Evolutionary conservation across 2,113 vertebrate species (phyloP).

Genomic region (Erpornis zantholeuca): DNA sequence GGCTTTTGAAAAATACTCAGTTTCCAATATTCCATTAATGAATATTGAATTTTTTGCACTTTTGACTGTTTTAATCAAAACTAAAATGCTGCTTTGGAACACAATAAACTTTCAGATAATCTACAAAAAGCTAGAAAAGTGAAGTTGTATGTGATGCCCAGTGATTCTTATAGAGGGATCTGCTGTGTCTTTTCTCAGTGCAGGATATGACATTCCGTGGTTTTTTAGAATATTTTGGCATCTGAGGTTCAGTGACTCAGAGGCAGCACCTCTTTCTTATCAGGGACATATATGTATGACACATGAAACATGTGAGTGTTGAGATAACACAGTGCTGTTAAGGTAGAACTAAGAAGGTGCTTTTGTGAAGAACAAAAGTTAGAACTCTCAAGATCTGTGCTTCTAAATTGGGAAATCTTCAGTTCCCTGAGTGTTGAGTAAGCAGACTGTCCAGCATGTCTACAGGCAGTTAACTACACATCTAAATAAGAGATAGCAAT

Average conservation of each 20-base stretch:
- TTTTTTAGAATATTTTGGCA: not conserved
- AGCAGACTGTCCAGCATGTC: not conserved
- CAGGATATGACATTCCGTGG: not conserved
- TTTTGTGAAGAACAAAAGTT: not conserved
- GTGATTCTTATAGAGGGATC: not conserved
- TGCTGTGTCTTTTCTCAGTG: not conserved
- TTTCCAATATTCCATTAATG: not conserved
- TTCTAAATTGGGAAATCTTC: not conserved
- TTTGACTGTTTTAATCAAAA: not conserved
- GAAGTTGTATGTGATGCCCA: not conserved
- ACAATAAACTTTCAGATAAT: not conserved
- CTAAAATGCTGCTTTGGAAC: not conserved
- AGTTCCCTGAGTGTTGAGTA: accelerated
- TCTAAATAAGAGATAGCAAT: not conserved
- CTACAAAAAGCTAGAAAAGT: not conserved
- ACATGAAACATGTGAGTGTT: not conserved
- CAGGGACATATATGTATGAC: not conserved
- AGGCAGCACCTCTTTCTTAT: not conserved
- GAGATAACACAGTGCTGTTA: not conserved
- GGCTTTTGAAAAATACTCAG: not conserved
- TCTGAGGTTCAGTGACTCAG: not conserved
- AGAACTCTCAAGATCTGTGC: not conserved
- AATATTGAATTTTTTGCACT: not conserved
- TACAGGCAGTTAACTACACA: not conserved
- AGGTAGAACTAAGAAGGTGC: not conserved